phyloP scores from a whole-genome alignment of 1,140 invertebrate genomes.

The Drosophila tani region DNA sequence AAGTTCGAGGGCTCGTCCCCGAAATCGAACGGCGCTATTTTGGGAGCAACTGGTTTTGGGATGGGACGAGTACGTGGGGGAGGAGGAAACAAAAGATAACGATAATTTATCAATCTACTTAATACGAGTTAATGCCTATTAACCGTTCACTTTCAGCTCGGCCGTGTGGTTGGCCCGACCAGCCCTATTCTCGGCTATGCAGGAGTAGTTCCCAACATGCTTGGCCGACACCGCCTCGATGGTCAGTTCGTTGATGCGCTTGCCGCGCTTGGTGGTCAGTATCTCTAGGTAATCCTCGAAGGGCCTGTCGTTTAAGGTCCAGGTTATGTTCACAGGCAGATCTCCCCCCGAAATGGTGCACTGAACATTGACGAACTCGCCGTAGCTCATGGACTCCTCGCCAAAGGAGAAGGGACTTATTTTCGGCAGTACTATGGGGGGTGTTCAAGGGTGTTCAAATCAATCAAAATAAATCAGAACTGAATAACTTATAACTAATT shows the following conservation, averaged over 20 bases:
- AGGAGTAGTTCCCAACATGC: constrained; percentile 93
- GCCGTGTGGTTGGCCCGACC: constrained; percentile 89
- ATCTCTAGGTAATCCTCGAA: constrained; percentile 86
- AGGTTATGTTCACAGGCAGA: constrained; percentile 88
- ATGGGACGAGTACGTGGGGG: constrained; percentile 69
- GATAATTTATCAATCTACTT: constrained; percentile 26
- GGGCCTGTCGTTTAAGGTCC: constrained; percentile 87
- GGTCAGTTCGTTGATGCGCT: constrained; percentile 90
- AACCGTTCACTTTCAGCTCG: constrained; percentile 90
- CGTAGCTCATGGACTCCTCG: constrained; percentile 89
- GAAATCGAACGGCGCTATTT: constrained; percentile 89
- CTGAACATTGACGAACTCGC: constrained; percentile 89
- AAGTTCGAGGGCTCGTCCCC: constrained; percentile 89
- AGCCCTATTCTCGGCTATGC: constrained; percentile 90
- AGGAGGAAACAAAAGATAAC: constrained; percentile 26
- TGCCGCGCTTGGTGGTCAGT: constrained; percentile 88
- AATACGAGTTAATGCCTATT: constrained; percentile 54
- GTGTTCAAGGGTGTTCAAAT: constrained; percentile 11
- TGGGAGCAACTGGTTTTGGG: constrained; percentile 86
- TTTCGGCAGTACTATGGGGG: constrained; percentile 87
- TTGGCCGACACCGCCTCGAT: constrained; percentile 91
- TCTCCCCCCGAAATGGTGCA: constrained; percentile 90
- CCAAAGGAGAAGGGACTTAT: constrained; percentile 88
- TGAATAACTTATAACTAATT: constrained; percentile 23
- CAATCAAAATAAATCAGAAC: constrained; percentile 30